phyloP scores from a whole-genome alignment of 2,888 invertebrate species.

The Synergus umbraculus region DNA sequence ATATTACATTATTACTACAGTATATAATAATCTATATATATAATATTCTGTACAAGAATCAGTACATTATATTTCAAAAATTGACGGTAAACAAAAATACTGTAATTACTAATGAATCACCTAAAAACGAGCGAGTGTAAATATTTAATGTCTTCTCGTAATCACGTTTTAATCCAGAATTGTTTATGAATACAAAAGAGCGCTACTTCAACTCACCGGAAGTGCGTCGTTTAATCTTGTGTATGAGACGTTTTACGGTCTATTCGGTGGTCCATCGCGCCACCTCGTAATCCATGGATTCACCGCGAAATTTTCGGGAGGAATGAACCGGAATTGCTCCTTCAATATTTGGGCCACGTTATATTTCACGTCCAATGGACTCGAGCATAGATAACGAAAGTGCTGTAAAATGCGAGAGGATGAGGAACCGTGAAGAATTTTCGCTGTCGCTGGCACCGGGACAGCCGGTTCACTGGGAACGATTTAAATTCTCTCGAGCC shows the following conservation, averaged over 20 bases:
- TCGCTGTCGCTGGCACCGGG: constrained; percentile 60
- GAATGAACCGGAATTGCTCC: not conserved
- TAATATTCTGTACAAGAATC: too few species aligned
- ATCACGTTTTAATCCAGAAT: too few species aligned
- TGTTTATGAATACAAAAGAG: not conserved
- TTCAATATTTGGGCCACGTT: constrained; percentile 17
- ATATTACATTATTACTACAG: not conserved
- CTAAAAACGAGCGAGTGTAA: too few species aligned
- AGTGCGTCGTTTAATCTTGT: constrained; percentile 17
- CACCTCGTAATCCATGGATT: not conserved
- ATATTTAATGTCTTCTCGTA: too few species aligned
- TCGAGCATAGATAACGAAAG: constrained; percentile 7
- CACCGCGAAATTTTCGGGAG: not conserved
- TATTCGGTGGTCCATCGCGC: constrained; percentile 19
- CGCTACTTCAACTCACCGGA: constrained; percentile 33
- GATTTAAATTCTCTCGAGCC: constrained; percentile 55
- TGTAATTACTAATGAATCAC: too few species aligned
- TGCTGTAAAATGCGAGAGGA: constrained; percentile 9
- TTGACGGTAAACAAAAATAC: too few species aligned
- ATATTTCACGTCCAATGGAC: not conserved
- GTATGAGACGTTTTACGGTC: not conserved
- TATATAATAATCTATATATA: too few species aligned
- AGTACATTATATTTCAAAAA: too few species aligned
- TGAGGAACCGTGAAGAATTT: constrained; percentile 39
- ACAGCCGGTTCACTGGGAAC: constrained; percentile 67